phyloP scores from a whole-genome alignment of 1,140 invertebrate species.

The Cecropterus lyciades region DNA sequence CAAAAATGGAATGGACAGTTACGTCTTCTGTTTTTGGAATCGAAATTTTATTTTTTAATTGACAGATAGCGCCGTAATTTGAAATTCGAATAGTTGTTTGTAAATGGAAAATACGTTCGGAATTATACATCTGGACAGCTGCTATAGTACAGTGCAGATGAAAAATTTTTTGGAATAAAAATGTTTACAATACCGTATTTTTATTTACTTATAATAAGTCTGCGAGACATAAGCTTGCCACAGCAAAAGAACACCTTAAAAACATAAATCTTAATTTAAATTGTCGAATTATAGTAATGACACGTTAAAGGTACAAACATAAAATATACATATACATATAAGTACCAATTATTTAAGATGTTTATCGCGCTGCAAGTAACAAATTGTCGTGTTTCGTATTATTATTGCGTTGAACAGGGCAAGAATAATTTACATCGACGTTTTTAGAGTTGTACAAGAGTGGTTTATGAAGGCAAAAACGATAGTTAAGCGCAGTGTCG shows the following conservation, averaged over 20 bases:
- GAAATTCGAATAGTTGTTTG: neutral
- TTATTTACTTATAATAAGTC: too few relatives aligned
- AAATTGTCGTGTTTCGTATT: neutral
- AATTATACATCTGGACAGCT: neutral
- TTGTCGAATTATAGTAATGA: too few relatives aligned
- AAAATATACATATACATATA: too few relatives aligned
- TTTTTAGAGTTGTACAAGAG: constrained; percentile 36
- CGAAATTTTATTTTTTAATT: neutral
- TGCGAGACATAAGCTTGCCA: too few relatives aligned
- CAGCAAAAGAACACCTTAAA: too few relatives aligned
- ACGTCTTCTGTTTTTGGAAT: constrained; percentile 7
- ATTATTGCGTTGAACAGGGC: constrained; percentile 5
- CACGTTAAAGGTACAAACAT: too few relatives aligned
- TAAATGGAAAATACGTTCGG: neutral
- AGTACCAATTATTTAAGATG: too few relatives aligned
- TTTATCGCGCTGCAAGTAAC: neutral
- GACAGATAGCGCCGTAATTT: neutral
- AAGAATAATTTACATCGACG: constrained; percentile 41
- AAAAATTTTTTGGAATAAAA: neutral
- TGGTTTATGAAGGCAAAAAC: constrained; percentile 44
- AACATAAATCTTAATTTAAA: too few relatives aligned
- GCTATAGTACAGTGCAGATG: too few relatives aligned
- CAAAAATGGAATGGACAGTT: constrained; percentile 22
- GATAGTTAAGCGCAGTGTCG: constrained; percentile 32
- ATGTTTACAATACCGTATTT: neutral